A percentile compares a stretch with the other conserved stretches of the same genome.
Evolutionary conservation across 2,113 vertebrate species (phyloP).

Genomic region (Isurus oxyrinchus): DNA sequence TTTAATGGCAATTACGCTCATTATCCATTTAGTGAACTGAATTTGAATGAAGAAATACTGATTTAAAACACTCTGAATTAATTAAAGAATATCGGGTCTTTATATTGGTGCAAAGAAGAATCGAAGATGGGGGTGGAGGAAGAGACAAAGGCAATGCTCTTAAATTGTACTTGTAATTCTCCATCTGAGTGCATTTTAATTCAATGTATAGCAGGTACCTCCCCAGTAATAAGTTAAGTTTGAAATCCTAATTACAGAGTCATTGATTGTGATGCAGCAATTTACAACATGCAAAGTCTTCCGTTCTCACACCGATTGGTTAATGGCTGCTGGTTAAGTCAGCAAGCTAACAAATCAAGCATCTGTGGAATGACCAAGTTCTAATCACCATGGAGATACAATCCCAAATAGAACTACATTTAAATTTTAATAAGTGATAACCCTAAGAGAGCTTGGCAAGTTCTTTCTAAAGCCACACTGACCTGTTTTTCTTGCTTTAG

Average conservation of each 20-base stretch:
- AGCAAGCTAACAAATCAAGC: neutral
- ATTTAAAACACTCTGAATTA: constrained; percentile 3
- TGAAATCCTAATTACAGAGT: constrained; percentile 23
- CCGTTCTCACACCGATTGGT: neutral
- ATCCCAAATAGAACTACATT: neutral
- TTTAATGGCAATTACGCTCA: constrained; percentile 16
- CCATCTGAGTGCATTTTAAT: no score
- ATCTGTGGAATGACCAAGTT: neutral
- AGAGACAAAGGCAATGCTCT: neutral
- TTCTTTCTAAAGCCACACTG: neutral
- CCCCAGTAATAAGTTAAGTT: neutral
- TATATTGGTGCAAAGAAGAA: neutral
- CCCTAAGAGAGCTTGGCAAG: neutral
- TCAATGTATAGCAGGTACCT: neutral
- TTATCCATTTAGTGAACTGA: constrained; percentile 18
- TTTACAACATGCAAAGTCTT: neutral
- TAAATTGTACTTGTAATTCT: no score
- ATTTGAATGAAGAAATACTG: neutral
- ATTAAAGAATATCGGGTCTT: constrained; percentile 8
- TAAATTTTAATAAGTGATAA: constrained; percentile 24
- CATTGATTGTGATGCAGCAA: neutral
- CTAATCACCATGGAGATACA: constrained; percentile 14
- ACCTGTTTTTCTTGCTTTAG: neutral
- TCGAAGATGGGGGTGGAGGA: neutral
- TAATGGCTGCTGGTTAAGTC: constrained; percentile 10